Base-by-base conservation (phyloP, 1,140 invertebrate genomes). In the Apis dorsata region DNA sequence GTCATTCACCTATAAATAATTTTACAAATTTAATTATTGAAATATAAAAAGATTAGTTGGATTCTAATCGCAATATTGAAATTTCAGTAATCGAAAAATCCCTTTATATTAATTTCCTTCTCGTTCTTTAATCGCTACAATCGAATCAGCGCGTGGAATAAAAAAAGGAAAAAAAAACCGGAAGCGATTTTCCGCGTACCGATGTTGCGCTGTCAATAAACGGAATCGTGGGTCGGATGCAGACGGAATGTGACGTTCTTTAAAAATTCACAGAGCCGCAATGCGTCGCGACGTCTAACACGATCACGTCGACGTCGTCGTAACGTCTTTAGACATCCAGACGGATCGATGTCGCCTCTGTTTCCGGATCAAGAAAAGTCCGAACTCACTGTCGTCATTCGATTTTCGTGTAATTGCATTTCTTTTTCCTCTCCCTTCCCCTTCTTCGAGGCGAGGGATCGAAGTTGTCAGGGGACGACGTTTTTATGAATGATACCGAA, bases 251-350 rank as follows among this genome's bases (percentile, higher is more conserved):
- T 78, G 73, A 79, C 81, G 57, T n/a, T 51, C 66, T 55, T 87
- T 86, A 87, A 87, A 78, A 87, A 86, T 87, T 84, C 59, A 84
- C 60, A 60, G 69, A 73, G 44, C 73, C 73, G 85, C 86, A 85
- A 73, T 82, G 60, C 69, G 57, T 49, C 74, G 81, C 63, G 28
- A 68, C 74, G 81, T 77, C 57, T 83, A 75, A 85, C 85, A 55
- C 55, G 80, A 86, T 86, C 84, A 86, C 75, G 82, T 80, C 70
- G 70, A 66, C 44, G 19, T 66, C 73, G 12, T 44, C 34, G 44
- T 86, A 84, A 86, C 57, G 51, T 66, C 63, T 34, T 77, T 68
- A 62, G 59, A 83, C 65, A 65, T 68, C 62, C 28, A 62, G 44
- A 59, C 77, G 57, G 73, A 79, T 83, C 76, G 60, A 79, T 57